These are phyloP conservation scores for Falco columbarius DNA, from an alignment of 2,797 vertebrate species.

Conservation along the genomic window DNA sequence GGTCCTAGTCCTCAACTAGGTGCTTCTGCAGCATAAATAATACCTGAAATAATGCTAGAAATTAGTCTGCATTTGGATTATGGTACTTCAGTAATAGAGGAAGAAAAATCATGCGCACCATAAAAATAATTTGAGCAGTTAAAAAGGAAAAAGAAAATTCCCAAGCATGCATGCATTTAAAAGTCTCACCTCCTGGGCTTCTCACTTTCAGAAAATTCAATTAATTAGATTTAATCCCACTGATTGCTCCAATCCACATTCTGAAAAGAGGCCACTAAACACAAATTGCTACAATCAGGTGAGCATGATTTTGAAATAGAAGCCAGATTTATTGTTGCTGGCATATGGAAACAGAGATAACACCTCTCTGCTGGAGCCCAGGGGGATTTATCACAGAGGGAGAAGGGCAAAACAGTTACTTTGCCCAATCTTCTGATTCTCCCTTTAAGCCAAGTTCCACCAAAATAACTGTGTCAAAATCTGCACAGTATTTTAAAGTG, in stretches of 20 bases:
- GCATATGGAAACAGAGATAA: background rate
- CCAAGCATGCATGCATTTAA: background rate
- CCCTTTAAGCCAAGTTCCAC: background rate
- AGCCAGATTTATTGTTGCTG: background rate
- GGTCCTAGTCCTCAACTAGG: fast-evolving
- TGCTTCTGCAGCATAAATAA: background rate
- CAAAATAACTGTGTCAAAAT: background rate
- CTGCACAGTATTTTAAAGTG: background rate
- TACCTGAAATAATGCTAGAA: background rate
- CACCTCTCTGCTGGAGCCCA: background rate
- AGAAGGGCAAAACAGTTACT: background rate
- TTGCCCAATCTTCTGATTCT: background rate
- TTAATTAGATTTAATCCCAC: background rate
- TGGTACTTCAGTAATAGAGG: fast-evolving
- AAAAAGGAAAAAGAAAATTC: background rate
- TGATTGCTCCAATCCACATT: background rate
- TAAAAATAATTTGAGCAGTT: background rate
- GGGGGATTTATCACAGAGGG: background rate
- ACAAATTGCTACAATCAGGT: background rate
- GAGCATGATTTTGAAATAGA: background rate
- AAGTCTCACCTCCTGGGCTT: background rate
- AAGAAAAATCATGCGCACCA: background rate
- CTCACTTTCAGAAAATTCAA: background rate
- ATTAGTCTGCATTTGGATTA: background rate
- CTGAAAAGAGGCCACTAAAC: background rate